Base-by-base conservation (phyloP, 2,888 invertebrate genomes). In the Cyrtodaria siliqua region DNA sequence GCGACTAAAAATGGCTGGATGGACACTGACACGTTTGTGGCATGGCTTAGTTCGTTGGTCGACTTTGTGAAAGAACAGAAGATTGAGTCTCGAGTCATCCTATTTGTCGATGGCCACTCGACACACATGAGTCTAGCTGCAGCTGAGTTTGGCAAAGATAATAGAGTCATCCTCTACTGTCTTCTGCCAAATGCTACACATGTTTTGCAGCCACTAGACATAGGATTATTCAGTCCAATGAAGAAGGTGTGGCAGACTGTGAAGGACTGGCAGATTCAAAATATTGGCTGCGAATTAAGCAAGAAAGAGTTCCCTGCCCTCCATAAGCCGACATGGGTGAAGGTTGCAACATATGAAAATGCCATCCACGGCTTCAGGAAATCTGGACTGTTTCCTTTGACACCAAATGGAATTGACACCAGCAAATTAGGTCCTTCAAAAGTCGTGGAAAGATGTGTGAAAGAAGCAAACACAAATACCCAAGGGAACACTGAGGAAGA, bases 41-140 rank as follows among this genome's bases (percentile, higher is more conserved):
- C 40, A 2, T 79, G 62, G 29, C 53, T 74, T 9, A 6, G 23
- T 1, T 33, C 23, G n/a, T 56, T 74, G 20, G 18, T 56, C 6
- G 14, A 12, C 0, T 55, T 55, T 47, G 57, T 29, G 0, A 60
- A 68, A 27, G 20, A 38, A n/a, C 23, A 24, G 8, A 18, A 56
- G 1, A 60, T 69, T 2, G 23, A 29, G 38, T 27, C 52, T 14
- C 70, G 70, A 14, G 50, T 76, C 6, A 24, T 24, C 72, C n/a
- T n/a, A 6, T 70, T 70, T 60, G 70, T 76, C 1, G 73, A 76
- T 38, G 76, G 76, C 0, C 80, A 76, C 56, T 66, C 67, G 0
- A 76, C 73, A 6, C 76, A 73, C 38, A 44, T 67, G 56, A 23
- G 38, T 2, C 29, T 70, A 4, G 16, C 53, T 3, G 68, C 71